Percentiles rank a stretch among this genome's conserved stretches.
These are phyloP conservation scores for Oophaga sylvatica DNA, from an alignment of 2,797 vertebrate species.

Conservation along the genomic window DNA sequence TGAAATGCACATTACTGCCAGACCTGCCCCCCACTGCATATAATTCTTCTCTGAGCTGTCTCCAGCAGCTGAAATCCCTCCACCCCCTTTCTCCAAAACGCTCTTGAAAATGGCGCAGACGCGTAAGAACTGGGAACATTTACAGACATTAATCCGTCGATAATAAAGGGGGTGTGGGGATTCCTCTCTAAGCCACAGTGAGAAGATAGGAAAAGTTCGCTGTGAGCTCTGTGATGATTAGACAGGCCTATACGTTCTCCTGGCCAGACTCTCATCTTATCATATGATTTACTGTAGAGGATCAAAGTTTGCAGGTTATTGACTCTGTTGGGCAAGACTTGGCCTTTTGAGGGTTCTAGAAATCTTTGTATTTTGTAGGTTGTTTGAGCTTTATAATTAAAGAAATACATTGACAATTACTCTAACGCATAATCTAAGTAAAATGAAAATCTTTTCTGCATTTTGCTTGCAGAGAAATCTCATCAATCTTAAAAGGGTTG, in stretches of 20 bases:
- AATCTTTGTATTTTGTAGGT: neutral
- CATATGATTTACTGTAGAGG: neutral
- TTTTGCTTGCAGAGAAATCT: too few species aligned
- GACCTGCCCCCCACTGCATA: constrained; percentile 60
- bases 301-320: constrained; percentile 35
- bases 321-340: neutral
- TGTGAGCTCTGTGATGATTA: neutral
- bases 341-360: neutral
- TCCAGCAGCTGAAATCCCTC: constrained; percentile 57
- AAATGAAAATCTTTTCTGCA: too few species aligned
- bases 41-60: constrained; percentile 58
- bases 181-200: constrained; percentile 6
- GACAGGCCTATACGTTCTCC: neutral
- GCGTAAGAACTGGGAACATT: constrained; percentile 42
- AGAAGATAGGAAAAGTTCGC: constrained; percentile 17
- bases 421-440: neutral
- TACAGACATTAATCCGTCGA: constrained; percentile 53
- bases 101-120: constrained; percentile 64
- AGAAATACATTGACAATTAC: neutral
- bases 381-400: neutral
- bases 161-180: constrained; percentile 52
- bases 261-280: neutral
- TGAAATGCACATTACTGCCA: constrained; percentile 63
- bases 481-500: too few species aligned
- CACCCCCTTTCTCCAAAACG: constrained; percentile 54